Conservation (phyloP, 2,888 invertebrate genomes). For the Acronicta alni region DNA sequence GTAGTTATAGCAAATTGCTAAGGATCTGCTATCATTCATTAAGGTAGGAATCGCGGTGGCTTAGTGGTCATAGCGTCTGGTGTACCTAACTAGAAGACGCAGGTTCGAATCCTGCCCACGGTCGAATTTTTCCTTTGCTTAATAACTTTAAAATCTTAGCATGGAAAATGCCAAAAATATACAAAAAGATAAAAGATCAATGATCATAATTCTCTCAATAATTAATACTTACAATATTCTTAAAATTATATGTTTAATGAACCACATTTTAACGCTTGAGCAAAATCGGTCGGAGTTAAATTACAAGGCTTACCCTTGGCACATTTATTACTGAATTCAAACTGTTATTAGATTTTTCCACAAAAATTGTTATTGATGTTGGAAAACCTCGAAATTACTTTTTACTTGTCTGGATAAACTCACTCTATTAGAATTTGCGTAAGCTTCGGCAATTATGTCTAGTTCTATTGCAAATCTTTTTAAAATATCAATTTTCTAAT, state of each 20-base stretch:
- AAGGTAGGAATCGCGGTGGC: too few relatives aligned
- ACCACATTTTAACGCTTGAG: neutral
- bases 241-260: constrained; percentile 3
- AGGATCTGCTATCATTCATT: too few relatives aligned
- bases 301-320: constrained; percentile 8
- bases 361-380: constrained; percentile 9
- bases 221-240: neutral
- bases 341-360: neutral
- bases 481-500: neutral
- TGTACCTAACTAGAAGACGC: too few relatives aligned
- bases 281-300: constrained; percentile 14
- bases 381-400: neutral
- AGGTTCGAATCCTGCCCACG: too few relatives aligned
- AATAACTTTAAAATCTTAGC: too few relatives aligned
- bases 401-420: constrained; percentile 7
- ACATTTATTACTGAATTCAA: constrained; percentile 2
- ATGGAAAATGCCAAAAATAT: too few relatives aligned
- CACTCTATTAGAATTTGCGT: neutral
- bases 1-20: too few relatives aligned
- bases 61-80: too few relatives aligned
- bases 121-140: too few relatives aligned
- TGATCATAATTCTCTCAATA: too few relatives aligned
- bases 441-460: neutral
- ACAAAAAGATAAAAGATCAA: too few relatives aligned
- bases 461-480: neutral